Conservation (phyloP, 2,113 vertebrate genomes). For the Scytalopus superciliaris region DNA sequence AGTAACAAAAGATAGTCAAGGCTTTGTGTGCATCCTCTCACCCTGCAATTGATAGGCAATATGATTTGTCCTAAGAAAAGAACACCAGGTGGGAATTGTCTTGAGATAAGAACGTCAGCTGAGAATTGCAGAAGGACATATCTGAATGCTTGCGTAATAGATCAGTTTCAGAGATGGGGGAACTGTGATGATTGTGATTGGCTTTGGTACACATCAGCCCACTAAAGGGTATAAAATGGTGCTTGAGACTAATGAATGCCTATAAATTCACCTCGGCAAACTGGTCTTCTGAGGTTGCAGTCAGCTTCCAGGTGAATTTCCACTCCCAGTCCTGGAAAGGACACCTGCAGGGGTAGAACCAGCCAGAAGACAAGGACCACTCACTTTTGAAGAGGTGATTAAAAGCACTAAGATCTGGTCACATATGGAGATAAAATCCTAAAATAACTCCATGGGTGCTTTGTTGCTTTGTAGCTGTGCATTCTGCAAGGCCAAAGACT, state of each 20-base stretch:
- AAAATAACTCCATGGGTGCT: neutral
- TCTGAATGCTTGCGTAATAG: neutral
- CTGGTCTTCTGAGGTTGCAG: neutral
- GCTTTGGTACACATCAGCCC: neutral
- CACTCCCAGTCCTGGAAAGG: fast-evolving
- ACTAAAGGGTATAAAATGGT: neutral
- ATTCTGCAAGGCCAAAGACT: neutral
- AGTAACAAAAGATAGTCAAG: too few relatives aligned
- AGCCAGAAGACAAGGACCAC: neutral
- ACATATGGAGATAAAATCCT: neutral
- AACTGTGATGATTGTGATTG: neutral
- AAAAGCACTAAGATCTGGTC: neutral
- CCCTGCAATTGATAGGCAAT: neutral
- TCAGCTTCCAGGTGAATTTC: neutral
- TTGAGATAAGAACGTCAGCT: neutral
- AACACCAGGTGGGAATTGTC: neutral
- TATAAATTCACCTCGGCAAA: neutral
- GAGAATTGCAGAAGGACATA: neutral
- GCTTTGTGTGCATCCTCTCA: neutral
- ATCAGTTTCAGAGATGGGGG: neutral
- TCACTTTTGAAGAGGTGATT: neutral
- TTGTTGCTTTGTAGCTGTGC: neutral
- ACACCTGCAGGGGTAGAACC: fast-evolving
- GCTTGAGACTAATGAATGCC: too few relatives aligned
- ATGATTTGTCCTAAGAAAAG: neutral